phyloP scores from a whole-genome alignment of 1,140 invertebrate species.

The Scaptodrosophila lebanonensis region DNA sequence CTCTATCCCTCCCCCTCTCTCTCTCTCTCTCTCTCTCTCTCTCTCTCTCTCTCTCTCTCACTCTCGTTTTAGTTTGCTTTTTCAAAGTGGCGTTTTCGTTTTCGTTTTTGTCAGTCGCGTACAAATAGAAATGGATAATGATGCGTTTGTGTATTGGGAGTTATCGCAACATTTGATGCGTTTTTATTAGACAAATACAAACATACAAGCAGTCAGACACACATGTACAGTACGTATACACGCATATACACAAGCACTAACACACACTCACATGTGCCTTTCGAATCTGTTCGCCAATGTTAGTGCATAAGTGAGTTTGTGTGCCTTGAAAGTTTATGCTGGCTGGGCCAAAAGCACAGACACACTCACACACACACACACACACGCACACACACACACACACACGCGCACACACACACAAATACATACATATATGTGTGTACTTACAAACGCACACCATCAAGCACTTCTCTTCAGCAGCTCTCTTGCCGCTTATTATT shows the following conservation, averaged over 20 bases:
- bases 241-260: no score
- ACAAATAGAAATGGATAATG: constrained; percentile 53
- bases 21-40: neutral
- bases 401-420: neutral
- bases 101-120: neutral
- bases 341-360: no score
- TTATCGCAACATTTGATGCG: constrained; percentile 41
- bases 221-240: no score
- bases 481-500: constrained; percentile 33
- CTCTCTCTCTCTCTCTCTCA: neutral
- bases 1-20: neutral
- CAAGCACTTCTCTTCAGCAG: constrained; percentile 11
- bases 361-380: neutral
- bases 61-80: neutral
- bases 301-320: no score
- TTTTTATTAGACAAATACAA: constrained; percentile 46
- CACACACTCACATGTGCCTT: no score
- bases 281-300: no score
- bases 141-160: constrained; percentile 65
- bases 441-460: constrained; percentile 4
- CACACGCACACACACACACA: neutral
- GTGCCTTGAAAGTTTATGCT: no score
- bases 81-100: constrained; percentile 1
- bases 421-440: neutral
- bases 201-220: neutral